These are phyloP conservation scores for Cettia cetti DNA, from an alignment of 2,113 vertebrate species.

Conservation along the genomic window DNA sequence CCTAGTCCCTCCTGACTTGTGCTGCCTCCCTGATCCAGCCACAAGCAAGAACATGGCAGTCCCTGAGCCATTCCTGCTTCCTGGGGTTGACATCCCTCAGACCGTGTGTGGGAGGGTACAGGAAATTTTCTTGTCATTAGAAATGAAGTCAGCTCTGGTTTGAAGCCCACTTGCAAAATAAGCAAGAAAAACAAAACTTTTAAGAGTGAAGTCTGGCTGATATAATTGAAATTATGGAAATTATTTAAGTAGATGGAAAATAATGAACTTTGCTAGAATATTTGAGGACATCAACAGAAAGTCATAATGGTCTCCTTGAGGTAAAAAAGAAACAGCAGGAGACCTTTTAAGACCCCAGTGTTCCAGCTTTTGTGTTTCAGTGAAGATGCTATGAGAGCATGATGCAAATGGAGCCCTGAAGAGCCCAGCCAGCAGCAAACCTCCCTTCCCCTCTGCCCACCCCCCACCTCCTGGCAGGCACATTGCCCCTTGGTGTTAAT, in stretches of 20 bases:
- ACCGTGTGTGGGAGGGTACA: neutral
- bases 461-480: neutral
- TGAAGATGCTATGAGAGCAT: neutral
- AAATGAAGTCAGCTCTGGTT: neutral
- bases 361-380: neutral
- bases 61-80: neutral
- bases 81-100: neutral
- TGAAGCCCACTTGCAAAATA: neutral
- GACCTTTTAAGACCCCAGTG: constrained; percentile 34
- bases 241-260: neutral
- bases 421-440: neutral
- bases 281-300: neutral
- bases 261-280: neutral
- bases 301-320: neutral
- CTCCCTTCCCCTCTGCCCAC: neutral
- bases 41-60: fast-evolving
- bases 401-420: neutral
- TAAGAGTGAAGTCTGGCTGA: neutral
- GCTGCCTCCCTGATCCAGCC: neutral
- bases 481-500: neutral
- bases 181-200: neutral
- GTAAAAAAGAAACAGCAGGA: constrained; percentile 12
- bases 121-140: neutral
- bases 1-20: neutral
- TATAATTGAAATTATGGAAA: neutral